phyloP scores from a whole-genome alignment of 2,797 vertebrate genomes.

The Thunnus albacares region DNA sequence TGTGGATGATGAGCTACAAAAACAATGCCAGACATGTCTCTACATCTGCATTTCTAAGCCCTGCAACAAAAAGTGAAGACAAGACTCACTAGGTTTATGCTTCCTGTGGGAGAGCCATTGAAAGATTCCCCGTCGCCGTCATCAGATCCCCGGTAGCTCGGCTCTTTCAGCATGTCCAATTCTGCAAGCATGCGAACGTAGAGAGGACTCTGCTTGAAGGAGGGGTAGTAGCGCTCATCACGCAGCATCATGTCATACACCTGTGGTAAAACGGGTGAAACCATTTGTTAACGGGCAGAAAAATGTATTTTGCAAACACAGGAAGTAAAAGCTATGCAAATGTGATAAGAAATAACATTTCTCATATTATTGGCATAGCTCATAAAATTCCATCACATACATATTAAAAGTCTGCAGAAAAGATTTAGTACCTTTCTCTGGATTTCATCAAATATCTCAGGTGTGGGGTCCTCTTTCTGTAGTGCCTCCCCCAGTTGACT shows the following conservation, averaged over 20 bases:
- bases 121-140: conserved; percentile 97
- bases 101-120: conserved; percentile 97
- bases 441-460: conserved; percentile 98
- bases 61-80: conserved; percentile 35
- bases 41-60: background rate
- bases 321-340: background rate
- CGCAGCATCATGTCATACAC: conserved; percentile 98
- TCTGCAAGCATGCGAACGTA: conserved; percentile 98
- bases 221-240: conserved; percentile 96
- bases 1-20: background rate
- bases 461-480: conserved; percentile 95
- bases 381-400: background rate
- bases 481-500: conserved; percentile 92
- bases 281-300: background rate
- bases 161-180: conserved; percentile 99
- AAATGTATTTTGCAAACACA: background rate
- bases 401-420: background rate
- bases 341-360: no score
- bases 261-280: conserved; percentile 72
- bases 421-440: conserved; percentile 91
- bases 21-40: background rate
- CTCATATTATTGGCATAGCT: background rate
- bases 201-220: conserved; percentile 94
- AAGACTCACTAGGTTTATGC: conserved; percentile 93
- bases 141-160: conserved; percentile 97